phyloP scores from a whole-genome alignment of 2,888 invertebrate species.

The Trypoxylon attenuatum region DNA sequence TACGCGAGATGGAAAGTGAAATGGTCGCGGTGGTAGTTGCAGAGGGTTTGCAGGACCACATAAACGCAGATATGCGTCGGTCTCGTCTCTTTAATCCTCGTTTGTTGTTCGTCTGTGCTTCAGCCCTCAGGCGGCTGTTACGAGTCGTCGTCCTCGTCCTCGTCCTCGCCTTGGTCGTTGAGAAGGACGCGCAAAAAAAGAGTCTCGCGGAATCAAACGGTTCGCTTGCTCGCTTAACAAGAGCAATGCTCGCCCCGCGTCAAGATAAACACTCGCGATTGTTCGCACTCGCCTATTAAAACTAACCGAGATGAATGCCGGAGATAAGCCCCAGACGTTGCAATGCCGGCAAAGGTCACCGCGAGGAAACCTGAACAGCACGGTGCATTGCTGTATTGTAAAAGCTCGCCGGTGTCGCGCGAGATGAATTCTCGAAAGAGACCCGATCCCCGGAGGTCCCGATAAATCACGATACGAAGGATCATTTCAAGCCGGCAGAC shows the following conservation, averaged over 20 bases:
- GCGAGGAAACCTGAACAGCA: too few species aligned
- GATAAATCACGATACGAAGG: conserved; percentile 56
- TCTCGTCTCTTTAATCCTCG: conserved; percentile 33
- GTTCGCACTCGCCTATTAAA: background rate
- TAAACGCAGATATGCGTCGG: conserved; percentile 8
- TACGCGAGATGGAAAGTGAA: conserved; percentile 43
- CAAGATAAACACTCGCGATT: background rate
- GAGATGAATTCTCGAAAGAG: conserved; percentile 39
- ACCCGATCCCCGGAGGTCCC: conserved; percentile 30
- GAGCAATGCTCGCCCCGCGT: background rate
- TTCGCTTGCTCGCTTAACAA: too few species aligned
- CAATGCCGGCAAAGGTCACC: background rate
- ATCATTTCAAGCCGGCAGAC: conserved; percentile 49
- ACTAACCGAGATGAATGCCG: background rate
- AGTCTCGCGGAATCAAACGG: too few species aligned
- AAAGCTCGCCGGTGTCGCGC: conserved; percentile 17
- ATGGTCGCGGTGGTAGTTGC: conserved; percentile 31
- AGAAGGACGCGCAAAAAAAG: too few species aligned
- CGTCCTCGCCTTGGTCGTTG: too few species aligned
- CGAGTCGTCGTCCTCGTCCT: too few species aligned
- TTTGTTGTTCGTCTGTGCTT: too few species aligned
- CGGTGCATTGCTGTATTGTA: background rate
- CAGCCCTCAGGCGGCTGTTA: too few species aligned
- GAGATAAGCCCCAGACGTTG: background rate
- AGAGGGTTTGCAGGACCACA: too few species aligned